A percentile compares a stretch with the other conserved stretches of the same genome.
Evolutionary conservation across 2,113 vertebrate genomes (phyloP).

Genomic region (Chionis minor): DNA sequence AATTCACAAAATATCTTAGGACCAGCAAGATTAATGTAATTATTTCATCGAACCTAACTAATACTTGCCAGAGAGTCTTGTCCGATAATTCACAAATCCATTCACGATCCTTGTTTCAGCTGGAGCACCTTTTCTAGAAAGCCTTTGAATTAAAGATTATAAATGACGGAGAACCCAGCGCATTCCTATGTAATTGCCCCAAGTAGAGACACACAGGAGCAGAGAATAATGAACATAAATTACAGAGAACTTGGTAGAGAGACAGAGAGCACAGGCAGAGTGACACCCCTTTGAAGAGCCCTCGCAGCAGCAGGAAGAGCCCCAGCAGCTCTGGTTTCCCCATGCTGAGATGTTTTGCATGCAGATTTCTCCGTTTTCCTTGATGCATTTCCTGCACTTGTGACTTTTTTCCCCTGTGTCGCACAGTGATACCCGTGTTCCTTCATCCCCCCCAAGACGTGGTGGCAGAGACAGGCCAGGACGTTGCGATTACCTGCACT

Average conservation of each 20-base stretch:
- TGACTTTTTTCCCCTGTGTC: background rate
- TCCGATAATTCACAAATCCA: background rate
- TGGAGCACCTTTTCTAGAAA: background rate
- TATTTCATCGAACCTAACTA: background rate
- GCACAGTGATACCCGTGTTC: constrained; percentile 69
- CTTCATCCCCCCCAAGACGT: constrained; percentile 57
- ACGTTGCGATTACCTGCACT: constrained; percentile 42
- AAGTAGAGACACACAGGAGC: background rate
- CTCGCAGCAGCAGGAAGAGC: background rate
- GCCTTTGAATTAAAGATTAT: background rate
- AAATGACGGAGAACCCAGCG: background rate
- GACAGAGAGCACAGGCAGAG: background rate
- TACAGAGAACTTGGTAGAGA: background rate
- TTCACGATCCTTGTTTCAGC: background rate
- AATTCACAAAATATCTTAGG: background rate
- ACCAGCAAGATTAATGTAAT: background rate
- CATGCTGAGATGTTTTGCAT: fast-evolving
- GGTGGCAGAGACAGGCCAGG: constrained; percentile 67
- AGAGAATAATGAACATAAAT: background rate
- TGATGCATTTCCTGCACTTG: background rate
- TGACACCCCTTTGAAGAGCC: background rate
- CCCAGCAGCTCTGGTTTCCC: background rate
- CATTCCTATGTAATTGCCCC: background rate
- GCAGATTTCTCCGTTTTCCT: background rate
- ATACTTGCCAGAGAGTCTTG: background rate